Evolutionary conservation across 2,113 vertebrate species (phyloP), one percentile per base, ranked within the genome.

Genomic region (Mustela lutreola): DNA sequence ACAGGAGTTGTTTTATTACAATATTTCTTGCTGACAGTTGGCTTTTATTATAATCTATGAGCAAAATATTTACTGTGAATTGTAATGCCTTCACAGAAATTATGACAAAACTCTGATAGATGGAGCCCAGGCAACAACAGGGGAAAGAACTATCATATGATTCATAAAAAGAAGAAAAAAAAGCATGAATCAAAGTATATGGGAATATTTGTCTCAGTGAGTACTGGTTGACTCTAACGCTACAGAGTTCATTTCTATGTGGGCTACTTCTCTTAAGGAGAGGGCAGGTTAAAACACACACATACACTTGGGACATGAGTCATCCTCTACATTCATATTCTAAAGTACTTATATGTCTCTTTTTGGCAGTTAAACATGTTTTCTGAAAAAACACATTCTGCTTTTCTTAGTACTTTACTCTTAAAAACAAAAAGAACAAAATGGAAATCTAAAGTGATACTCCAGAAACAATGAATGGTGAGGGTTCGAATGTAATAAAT

Each of bases 351-450:
- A 9, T 78, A 9, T 42, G 10, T 42, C 78, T 92, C 7, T 85
- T 58, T 89, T 75, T 73, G 75, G 45, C 4, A 93, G 60, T 92
- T 87, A 95, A 71, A 65, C 1, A 31, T 80, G 60, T 36, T 73
- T 83, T 92, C 45, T 53, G 4, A 58, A 45, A 78, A 87, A 90
- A 26, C 9, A 26, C 11, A 73, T 62, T 78, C 36, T 95, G 42
- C 48, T 97, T 96, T 92, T 97, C 42, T 90, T 87, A 86, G 53
- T 15, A 60, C 31, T 97, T 93, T 84, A 90, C 31, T 90, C 58
- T 50, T 92, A 50, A 84, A 95, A 95, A 80, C 31, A 95, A 67
- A 95, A 58, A 63, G 39, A 93, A 79, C 36, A 92, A 96, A 89
- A 58, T 76, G 33, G 9, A 89, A 89, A 70, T 81, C 24, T 89